Evolutionary conservation across 2,888 invertebrate species (phyloP).

Genomic region (Gisinianus flammeolus): DNA sequence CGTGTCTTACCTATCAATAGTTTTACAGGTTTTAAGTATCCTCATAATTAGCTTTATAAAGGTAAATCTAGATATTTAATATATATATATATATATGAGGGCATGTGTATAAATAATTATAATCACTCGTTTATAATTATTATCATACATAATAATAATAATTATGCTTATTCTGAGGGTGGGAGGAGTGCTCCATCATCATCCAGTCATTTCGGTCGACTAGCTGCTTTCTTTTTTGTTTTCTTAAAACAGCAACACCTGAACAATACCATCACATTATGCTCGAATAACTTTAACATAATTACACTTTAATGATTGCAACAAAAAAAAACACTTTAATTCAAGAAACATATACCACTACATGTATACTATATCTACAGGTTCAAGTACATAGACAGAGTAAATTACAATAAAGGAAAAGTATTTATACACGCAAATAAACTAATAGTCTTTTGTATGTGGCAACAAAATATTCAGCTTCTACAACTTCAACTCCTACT

Average conservation of each 20-base stretch:
- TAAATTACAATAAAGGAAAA: too few relatives aligned
- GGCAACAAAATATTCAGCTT: too few relatives aligned
- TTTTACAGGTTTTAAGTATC: conserved; percentile 21
- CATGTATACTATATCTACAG: too few relatives aligned
- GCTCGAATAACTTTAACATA: neutral
- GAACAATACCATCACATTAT: conserved; percentile 58
- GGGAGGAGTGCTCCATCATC: conserved; percentile 59
- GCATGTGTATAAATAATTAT: conserved; percentile 30
- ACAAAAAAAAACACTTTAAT: neutral
- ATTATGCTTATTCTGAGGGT: conserved; percentile 51
- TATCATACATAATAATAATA: conserved; percentile 35
- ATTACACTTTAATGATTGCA: neutral
- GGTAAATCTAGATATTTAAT: conserved; percentile 22
- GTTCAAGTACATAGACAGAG: neutral
- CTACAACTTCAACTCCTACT: too few relatives aligned
- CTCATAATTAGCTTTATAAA: conserved; percentile 28
- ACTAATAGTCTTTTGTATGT: too few relatives aligned
- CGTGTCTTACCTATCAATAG: conserved; percentile 8
- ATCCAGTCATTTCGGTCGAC: conserved; percentile 86
- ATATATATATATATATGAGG: conserved; percentile 29
- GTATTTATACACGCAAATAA: too few relatives aligned
- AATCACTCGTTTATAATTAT: conserved; percentile 40
- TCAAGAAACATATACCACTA: too few relatives aligned
- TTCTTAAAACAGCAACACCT: conserved; percentile 99
- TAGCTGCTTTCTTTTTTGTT: conserved; percentile 98